phyloP scores from a whole-genome alignment of 2,797 vertebrate species.

The Acanthurus lineatus region DNA sequence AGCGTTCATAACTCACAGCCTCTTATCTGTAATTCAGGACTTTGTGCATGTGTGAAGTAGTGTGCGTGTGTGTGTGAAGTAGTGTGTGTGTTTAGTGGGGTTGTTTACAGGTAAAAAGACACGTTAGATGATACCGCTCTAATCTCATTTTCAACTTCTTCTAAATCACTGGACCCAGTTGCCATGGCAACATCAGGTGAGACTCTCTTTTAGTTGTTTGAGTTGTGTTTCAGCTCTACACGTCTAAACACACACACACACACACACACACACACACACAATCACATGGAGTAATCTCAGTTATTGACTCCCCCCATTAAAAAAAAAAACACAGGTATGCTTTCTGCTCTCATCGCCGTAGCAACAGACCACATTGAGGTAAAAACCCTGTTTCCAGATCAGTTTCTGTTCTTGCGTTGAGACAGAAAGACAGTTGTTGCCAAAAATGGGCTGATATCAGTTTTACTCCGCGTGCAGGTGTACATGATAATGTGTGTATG shows the following conservation, averaged over 20 bases:
- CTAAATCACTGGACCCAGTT: conserved; percentile 64
- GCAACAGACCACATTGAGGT: conserved; percentile 65
- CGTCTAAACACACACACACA: not conserved
- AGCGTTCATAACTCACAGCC: conserved; percentile 34
- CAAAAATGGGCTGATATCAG: conserved; percentile 20
- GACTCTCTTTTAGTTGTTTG: conserved; percentile 23
- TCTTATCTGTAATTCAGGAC: conserved; percentile 25
- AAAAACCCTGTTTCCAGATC: conserved; percentile 45
- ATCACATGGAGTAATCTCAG: not conserved
- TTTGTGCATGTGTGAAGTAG: not conserved
- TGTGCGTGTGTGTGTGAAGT: not conserved
- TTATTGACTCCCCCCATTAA: not conserved
- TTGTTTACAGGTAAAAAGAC: conserved; percentile 32
- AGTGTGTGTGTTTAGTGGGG: not conserved
- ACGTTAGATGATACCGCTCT: conserved; percentile 29
- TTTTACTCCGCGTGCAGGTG: conserved; percentile 27
- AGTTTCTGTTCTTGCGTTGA: conserved; percentile 54
- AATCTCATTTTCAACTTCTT: conserved; percentile 70
- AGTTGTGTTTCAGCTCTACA: conserved; percentile 24
- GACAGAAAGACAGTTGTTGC: conserved; percentile 32
- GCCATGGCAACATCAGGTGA: conserved; percentile 60
- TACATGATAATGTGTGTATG: conserved; percentile 25
- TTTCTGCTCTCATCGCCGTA: conserved; percentile 30
- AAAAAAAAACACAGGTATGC: conserved; percentile 1
- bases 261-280: not conserved